Base-by-base conservation (phyloP, 2,888 invertebrate genomes). In the Melieria omissa region DNA sequence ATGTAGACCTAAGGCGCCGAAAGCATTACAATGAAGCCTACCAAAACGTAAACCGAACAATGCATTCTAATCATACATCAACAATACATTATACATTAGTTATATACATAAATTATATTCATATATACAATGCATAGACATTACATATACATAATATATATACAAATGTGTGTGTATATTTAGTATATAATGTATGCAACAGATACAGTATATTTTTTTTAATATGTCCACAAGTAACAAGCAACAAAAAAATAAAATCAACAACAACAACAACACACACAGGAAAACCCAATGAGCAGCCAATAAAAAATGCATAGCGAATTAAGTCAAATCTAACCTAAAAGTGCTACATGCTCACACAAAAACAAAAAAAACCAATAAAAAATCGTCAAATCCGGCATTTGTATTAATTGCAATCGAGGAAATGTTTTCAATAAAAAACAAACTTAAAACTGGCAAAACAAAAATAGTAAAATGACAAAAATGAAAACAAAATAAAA, bases 11-110 rank as follows among this genome's bases (percentile, higher is more conserved):
- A 52, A 14, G 52, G 52, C 52, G 52, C 52, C 52, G 52, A 52
- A 52, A 52, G 52, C 52, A 52, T 52, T 52, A 52, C 5, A 52
- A n/a, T 52, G 52, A 52, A 52, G 52, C 52, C 52, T 52, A 52
- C 52, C 3, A 52, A 52, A n/a, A n/a, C 52, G 14, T 29, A 29
- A 29, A 29, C 29, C 29, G 29, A 29, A 29, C 29, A 29, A 29
- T 29, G 29, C 12, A 52, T 52, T 52, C 52, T 52, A 52, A 52
- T 52, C 52, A 52, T 52, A 12, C 4, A 52, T 52, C 14, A n/a
- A 52, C 14, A 29, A 52, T 52, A 52, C 52, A 52, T 52, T 52
- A 52, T 8, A 52, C 14, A 29, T 29, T 29, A 29, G 29, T 29
- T 29, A 29, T 29, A 29, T 29, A 29, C 29, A 29, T 29, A 29